A percentile compares a stretch with the other conserved stretches of the same genome.
phyloP scores from a whole-genome alignment of 2,797 vertebrate species.

The Pseudochirops corinnae region DNA sequence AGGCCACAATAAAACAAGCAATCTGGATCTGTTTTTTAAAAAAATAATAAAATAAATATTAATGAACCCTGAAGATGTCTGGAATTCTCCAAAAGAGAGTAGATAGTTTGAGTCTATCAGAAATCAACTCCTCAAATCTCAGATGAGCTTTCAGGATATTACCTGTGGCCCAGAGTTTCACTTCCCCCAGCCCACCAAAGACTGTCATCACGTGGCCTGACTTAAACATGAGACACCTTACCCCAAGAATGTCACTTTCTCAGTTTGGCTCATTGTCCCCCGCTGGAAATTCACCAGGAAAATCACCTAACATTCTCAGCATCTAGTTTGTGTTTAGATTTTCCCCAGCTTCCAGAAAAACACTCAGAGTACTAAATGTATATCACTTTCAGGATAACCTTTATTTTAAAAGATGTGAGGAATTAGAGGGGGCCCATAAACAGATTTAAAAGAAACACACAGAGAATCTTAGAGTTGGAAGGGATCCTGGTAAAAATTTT shows the following conservation, averaged over 20 bases:
- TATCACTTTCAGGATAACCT: too few relatives aligned
- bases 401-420: not conserved
- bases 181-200: too few relatives aligned
- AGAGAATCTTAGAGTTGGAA: not conserved
- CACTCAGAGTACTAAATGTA: too few relatives aligned
- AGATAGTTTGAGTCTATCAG: not conserved
- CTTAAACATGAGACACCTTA: not conserved
- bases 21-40: not conserved
- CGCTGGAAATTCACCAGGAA: too few relatives aligned
- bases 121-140: not conserved
- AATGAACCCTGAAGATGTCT: not conserved
- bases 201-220: not conserved
- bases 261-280: not conserved
- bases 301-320: too few relatives aligned
- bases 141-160: not conserved
- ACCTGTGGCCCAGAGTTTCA: not conserved
- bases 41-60: not conserved
- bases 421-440: not conserved
- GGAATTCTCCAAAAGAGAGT: not conserved
- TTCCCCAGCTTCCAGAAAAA: too few relatives aligned
- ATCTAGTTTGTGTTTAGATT: too few relatives aligned
- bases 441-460: not conserved
- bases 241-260: not conserved
- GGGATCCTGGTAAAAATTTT: too few relatives aligned
- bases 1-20: not conserved